These are phyloP conservation scores for Gallinago stenura DNA, from an alignment of 2,797 vertebrate species.

Conservation along the genomic window DNA sequence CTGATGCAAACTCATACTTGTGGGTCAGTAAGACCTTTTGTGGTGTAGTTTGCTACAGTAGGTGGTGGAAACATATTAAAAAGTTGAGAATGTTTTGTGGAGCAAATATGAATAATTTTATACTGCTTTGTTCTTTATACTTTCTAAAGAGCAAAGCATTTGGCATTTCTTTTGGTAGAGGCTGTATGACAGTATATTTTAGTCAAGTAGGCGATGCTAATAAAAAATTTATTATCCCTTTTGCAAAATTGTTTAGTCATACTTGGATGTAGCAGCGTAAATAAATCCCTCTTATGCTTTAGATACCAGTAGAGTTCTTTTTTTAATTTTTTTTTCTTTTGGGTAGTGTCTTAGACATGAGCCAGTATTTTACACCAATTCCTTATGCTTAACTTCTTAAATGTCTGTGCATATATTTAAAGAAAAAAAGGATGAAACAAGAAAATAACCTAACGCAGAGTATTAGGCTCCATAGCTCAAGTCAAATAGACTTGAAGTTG, in stretches of 20 bases:
- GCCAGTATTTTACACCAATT: background rate
- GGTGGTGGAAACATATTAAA: background rate
- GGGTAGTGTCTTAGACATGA: background rate
- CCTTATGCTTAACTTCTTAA: background rate
- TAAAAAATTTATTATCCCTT: background rate
- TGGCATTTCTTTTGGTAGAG: background rate
- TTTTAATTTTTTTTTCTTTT: background rate
- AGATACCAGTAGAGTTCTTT: background rate
- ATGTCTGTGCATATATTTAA: background rate
- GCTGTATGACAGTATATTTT: background rate
- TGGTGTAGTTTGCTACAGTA: background rate
- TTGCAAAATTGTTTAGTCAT: background rate
- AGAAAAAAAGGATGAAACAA: background rate
- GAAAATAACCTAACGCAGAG: rapidly evolving
- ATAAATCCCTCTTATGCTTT: background rate
- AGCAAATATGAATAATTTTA: background rate
- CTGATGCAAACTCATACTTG: background rate
- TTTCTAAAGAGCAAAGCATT: background rate
- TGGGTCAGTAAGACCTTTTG: background rate
- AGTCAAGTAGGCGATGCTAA: background rate
- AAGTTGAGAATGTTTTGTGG: background rate
- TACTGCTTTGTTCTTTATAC: background rate
- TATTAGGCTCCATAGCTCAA: background rate
- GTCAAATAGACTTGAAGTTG: background rate
- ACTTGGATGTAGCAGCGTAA: background rate